Base-by-base conservation (phyloP, 1,140 invertebrate genomes). In the Pseudomyrmex sp. region DNA sequence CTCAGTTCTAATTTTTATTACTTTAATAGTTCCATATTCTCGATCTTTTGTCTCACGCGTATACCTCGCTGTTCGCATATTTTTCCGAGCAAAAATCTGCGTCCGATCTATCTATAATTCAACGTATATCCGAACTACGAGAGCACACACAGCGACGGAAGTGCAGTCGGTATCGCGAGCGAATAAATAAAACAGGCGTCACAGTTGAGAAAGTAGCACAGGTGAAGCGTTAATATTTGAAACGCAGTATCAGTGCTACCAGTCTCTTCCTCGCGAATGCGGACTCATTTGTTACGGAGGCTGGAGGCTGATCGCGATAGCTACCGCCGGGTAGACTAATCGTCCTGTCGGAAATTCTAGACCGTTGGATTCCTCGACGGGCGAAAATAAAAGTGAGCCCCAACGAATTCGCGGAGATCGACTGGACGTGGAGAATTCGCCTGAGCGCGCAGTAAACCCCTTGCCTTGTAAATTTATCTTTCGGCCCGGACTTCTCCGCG, bases 401-500 rank as follows among this genome's bases (percentile, higher is more conserved):
- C 15, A 54, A 59, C 68, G 68, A 80, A 59, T 73, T 23, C 12
- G 20, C 8, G 10, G 10, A 20, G 56, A 46, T 23, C 44, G 26
- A 56, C 46, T 23, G 26, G 63, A 62, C 65, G 46, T 35, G 35
- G 35, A 35, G 35, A n/a, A 69, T 68, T 62, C 35, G 72, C 26
- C 35, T 20, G n/a, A 2, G 52, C n/a, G 12, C 48, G 23, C 63
- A 44, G 70, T 83, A 77, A 83, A 66, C 23, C 65, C 58, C 62
- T 70, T 72, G 52, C 20, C 72, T 63, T 66, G 85, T 72, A 83
- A 88, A 88, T 88, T 88, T 88, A 88, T 88, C 74, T 65, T n/a
- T 23, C 26, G 61, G 13, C 15, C 62, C 44, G 65, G 56, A 20
- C 50, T 69, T 35, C 73, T 23, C 44, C 23, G 52, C 68, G 62